Base-by-base conservation (phyloP, 1,140 invertebrate genomes). In the Achroia grisella region DNA sequence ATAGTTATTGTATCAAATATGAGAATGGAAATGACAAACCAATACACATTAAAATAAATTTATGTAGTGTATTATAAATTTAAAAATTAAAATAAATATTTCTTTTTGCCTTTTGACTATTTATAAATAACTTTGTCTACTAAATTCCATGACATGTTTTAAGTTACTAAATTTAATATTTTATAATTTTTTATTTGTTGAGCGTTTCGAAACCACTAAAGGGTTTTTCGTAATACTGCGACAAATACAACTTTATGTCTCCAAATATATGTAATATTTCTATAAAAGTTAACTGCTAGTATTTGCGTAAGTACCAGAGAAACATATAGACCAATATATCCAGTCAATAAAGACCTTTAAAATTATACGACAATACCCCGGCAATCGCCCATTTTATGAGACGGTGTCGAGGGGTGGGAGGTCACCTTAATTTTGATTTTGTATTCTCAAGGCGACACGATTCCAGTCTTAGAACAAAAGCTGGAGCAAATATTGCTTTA, bases 241-340 rank as follows among this genome's bases (percentile, higher is more conserved):
- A 3, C 2, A 9, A 57, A 61, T 58, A 71, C 68, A 51, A 65
- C 56, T 71, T 65, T 72, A 69, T 67, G 69, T 62, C 46, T 55
- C 44, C 46, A 47, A 62, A 73, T 68, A 61, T 66, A 64, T 68
- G 68, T 61, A 70, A 71, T 63, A 73, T 68, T 70, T 63, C 40
- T 54, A 73, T 76, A 76, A 76, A 76, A 73, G 54, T 73, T 71
- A 71, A 73, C 60, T 59, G 59, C 52, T 60, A 65, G 64, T 70
- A 68, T 73, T 73, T 71, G 60, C 66, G 62, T 76, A 70, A 73
- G 62, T 59, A 74, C 57, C 57, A 60, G 52, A 48, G 48, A 63
- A 61, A 55, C 44, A 34, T 48, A 51, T 55, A 52, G 55, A 46
- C 50, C 29, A 33, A 35, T 45, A 39, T 27, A 9, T 43, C 64